Evolutionary conservation across 2,113 vertebrate genomes (phyloP).

Genomic region (Pavo muticus): DNA sequence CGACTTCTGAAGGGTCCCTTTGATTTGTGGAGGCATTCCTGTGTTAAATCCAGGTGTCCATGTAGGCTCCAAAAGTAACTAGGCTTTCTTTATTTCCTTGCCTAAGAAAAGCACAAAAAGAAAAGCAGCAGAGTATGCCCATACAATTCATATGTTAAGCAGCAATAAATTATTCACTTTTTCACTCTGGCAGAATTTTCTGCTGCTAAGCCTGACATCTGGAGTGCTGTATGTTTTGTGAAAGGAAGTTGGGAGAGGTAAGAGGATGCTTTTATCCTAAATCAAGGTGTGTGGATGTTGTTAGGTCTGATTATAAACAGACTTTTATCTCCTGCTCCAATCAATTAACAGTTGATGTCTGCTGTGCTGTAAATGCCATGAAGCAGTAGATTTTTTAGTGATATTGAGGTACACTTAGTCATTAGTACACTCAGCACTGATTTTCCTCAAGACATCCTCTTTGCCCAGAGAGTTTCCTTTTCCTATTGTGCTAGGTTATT

Average conservation of each 20-base stretch:
- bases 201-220: neutral
- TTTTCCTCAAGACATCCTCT: neutral
- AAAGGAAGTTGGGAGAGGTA: neutral
- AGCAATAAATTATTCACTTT: neutral
- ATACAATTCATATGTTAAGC: neutral
- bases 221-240: neutral
- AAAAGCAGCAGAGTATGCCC: neutral
- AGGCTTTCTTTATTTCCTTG: neutral
- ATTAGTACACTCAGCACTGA: neutral
- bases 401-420: neutral
- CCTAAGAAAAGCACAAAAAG: neutral
- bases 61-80: neutral
- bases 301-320: conserved; percentile 11
- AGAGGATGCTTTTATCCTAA: neutral
- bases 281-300: neutral
- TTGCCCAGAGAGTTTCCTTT: neutral
- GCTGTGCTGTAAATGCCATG: neutral
- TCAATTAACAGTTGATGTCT: conserved; percentile 10
- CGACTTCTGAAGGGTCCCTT: neutral
- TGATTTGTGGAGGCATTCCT: neutral
- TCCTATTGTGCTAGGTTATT: neutral
- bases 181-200: neutral
- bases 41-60: neutral
- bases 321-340: neutral
- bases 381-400: neutral